A percentile compares a stretch with the other conserved stretches of the same genome.
Evolutionary conservation across 2,113 vertebrate genomes (phyloP).

Genomic region (Coracopsis vasa): DNA sequence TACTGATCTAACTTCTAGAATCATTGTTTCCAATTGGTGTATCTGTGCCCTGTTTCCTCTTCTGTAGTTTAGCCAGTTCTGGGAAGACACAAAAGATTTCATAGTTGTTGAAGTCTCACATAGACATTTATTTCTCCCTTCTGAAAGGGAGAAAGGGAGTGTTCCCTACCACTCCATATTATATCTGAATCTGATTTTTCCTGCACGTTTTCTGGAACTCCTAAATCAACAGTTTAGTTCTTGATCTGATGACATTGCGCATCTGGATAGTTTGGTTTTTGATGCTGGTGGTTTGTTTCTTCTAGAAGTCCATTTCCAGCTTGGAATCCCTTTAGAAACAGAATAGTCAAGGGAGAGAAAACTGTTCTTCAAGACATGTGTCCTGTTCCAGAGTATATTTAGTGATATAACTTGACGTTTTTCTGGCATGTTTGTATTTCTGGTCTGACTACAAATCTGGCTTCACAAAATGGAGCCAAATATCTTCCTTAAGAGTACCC

Average conservation of each 20-base stretch:
- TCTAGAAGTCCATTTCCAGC: constrained; percentile 12
- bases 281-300: neutral
- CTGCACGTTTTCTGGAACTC: neutral
- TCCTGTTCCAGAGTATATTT: neutral
- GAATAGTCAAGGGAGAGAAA: neutral
- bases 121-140: neutral
- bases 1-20: neutral
- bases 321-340: constrained; percentile 3
- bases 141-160: too few relatives aligned
- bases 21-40: fast-evolving
- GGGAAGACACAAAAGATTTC: neutral
- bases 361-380: neutral
- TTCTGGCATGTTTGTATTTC: constrained; percentile 15
- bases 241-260: neutral
- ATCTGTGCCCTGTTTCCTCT: neutral
- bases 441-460: neutral
- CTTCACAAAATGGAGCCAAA: neutral
- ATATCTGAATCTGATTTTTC: neutral
- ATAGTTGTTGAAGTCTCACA: neutral
- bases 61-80: neutral
- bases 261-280: neutral
- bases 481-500: neutral
- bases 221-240: neutral
- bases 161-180: too few relatives aligned
- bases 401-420: neutral